Evolutionary conservation across 2,888 invertebrate species (phyloP), one percentile per base, ranked within the genome.

Genomic region (Lasioglossum oenotherae): DNA sequence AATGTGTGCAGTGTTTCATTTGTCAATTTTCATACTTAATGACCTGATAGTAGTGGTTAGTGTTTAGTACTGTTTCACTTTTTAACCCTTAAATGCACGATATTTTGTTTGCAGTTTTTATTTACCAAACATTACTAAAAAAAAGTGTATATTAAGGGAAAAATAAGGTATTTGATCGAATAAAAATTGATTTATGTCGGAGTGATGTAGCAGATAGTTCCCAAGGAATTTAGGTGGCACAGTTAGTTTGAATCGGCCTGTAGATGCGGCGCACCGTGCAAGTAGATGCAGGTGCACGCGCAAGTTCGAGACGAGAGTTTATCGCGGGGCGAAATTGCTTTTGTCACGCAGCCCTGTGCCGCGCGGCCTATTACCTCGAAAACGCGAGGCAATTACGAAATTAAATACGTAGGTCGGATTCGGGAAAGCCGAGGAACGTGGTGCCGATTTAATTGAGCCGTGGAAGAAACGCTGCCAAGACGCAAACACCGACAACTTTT

Each of bases 281-380:
- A 35, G 19, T 76, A 60, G 79, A 86, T 77, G 76, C 77, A 86
- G 75, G 60, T 82, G 71, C 60, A 76, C 31, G 60, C 72, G 53
- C 73, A 44, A 69, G 53, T 38, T 64, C 49, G 74, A 57, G 57
- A 49, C 53, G 80, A 77, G 76, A 80, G 87, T 80, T 90, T 88
- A 91, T 91, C 90, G 85, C 88, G 67, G 71, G 82, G 69, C 74
- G 67, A 88, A 91, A 91, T 92, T 88, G 88, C 88, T 91, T 91
- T 84, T 89, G 92, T 91, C 92, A 92, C 91, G 92, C 89, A 91
- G 82, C 85, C 85, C 81, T 83, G 79, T 85, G 76, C 75, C 72
- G 78, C 73, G 82, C 72, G 82, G 76, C 86, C 82, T 79, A 87
- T 88, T 90, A 87, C 71, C 82, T 81, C 85, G 72, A 84, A 86